Percentiles rank a stretch among this genome's conserved stretches.
phyloP scores from a whole-genome alignment of 1,140 invertebrate species.

The Drosophila arizonae region DNA sequence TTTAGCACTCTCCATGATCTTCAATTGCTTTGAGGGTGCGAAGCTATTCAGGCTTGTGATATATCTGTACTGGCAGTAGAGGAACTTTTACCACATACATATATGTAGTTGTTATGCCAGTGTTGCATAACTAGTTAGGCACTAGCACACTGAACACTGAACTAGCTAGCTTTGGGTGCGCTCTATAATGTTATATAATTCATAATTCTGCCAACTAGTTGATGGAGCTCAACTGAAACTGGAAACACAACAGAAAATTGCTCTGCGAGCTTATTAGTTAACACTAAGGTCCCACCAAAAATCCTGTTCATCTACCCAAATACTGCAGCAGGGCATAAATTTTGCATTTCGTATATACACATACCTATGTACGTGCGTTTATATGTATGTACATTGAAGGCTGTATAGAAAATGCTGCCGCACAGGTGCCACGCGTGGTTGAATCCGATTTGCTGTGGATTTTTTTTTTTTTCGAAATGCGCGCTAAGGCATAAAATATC shows the following conservation, averaged over 20 bases:
- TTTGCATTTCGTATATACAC: conserved; percentile 6
- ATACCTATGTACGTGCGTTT: too few species aligned
- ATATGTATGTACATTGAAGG: conserved; percentile 32
- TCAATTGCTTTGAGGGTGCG: too few species aligned
- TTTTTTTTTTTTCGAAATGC: conserved; percentile 25
- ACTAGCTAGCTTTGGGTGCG: too few species aligned
- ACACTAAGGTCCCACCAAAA: conserved; percentile 23
- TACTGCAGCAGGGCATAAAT: conserved; percentile 38
- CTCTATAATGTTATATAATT: too few species aligned
- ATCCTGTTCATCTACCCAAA: conserved; percentile 23
- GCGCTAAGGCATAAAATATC: conserved; percentile 54
- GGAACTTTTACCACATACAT: too few species aligned
- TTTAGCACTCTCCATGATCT: too few species aligned
- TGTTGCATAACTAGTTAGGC: too few species aligned
- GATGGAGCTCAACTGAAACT: conserved; percentile 20
- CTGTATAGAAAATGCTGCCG: conserved; percentile 13
- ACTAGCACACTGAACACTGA: too few species aligned
- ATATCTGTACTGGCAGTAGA: too few species aligned
- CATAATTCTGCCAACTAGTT: conserved; percentile 23
- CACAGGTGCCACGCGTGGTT: conserved; percentile 39
- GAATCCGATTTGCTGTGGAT: conserved; percentile 22
- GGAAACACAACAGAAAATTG: neutral
- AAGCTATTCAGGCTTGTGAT: too few species aligned
- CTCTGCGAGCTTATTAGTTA: conserved; percentile 40
- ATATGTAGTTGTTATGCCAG: too few species aligned